Base-by-base conservation (phyloP, 2,888 invertebrate genomes). In the Protula sp. region DNA sequence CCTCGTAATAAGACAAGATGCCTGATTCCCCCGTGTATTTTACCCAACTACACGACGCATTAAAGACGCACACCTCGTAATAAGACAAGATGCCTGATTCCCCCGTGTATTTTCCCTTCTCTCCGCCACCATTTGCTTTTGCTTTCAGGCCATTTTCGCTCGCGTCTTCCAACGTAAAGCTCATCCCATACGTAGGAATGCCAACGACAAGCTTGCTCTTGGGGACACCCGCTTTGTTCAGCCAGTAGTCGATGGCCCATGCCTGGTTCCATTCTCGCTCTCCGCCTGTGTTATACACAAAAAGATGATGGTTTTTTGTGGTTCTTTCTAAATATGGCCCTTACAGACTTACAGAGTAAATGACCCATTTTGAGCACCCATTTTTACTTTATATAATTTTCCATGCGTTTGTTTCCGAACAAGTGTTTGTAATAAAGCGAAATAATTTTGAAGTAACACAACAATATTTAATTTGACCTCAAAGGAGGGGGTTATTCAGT, bases 71-170 rank as follows among this genome's bases (percentile, higher is more conserved):
- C 75, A 85, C 86, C 85, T 97, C 97, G 76, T 94, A 97, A 82
- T 93, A 95, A 2, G 94, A 91, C 82, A 94, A 87, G 81, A 95
- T 94, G 22, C 97, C 97, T 3, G 92, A 89, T 82, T 97, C 95
- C 67, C 89, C 89, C 1, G 94, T 95, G 82, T 88, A 95, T 71
- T 90, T 89, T 55, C 94, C 94, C 0, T 89, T 84, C 52, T 85
- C 84, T 57, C 94, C 94, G 57, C 93, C 94, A 30, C 91, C 92
- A 48, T 89, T 89, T 1, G 93, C 92, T 0, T 93, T 88, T 0
- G 94, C 92, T 2, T 93, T 93, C 68, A 95, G 58, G 3, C 70
- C 70, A 53, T 70, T 66, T 3, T 69, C 55, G 1, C 48, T 56
- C 19, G 63, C 54, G 58, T 72, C 70, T 1, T 59, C 59, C 31